Base-by-base conservation (phyloP, 2,888 invertebrate genomes). In the Dorcus parallelipipedus region DNA sequence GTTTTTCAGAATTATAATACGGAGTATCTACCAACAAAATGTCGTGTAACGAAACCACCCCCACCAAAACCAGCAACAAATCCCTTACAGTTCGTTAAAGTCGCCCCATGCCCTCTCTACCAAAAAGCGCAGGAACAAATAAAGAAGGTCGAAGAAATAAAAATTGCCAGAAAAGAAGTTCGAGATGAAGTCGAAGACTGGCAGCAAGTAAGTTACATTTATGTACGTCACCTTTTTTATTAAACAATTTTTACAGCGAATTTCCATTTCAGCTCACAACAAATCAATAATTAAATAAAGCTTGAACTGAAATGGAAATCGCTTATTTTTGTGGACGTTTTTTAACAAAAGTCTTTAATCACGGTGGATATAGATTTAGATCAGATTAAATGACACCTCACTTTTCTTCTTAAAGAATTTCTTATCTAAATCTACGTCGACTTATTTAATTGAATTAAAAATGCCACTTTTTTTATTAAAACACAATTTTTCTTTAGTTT, bases 161-260 rank as follows among this genome's bases (percentile, higher is more conserved):
- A 92, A 78, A 87, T 89, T 70, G 86, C 89, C 54, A 89, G 91
- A 73, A 89, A 91, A 70, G 88, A 90, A 61, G 83, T 88, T 59
- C 86, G 89, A 69, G 92, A 93, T 76, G 89, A 92, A 69, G 89
- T 90, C 64, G 93, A 93, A 79, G 93, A 93, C 75, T 94, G 94
- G 94, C 94, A 94, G 81, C 89, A 90, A 83, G 93, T 93, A 79
- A 86, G 88, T 78, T 68, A 17, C 50, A 54, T 58, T 49, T 52
- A 59, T 54, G 60, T 59, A 52, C 47, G 47, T 52, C 56, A 50
- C 48, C 51, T 38, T 52, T 43, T 43, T 49, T 54, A 53, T 52
- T 54, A 40, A 38, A 50, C 45, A 41, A 49, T 14, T 48, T 53
- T 38, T 49, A 14, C 49, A 10, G 39, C 20, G 38, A 40, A 26